phyloP scores from a whole-genome alignment of 2,797 vertebrate species.

The Phaenicophaeus curvirostris region DNA sequence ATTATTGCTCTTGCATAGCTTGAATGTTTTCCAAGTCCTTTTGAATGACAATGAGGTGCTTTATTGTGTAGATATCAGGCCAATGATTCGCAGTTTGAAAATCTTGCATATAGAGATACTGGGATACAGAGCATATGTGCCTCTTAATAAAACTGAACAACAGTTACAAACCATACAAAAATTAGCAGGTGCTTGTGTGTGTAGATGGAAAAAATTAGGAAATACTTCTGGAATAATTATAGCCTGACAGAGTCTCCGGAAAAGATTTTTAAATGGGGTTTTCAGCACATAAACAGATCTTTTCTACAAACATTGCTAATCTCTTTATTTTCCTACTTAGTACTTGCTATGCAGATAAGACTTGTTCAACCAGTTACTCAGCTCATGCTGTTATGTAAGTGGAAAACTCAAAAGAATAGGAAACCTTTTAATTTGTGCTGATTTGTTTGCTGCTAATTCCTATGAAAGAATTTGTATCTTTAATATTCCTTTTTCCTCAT shows the following conservation, averaged over 20 bases:
- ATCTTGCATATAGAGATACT: not conserved
- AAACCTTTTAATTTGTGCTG: not conserved
- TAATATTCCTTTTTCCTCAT: not conserved
- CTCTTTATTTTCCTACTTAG: constrained; percentile 13
- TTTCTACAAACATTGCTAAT: constrained; percentile 42
- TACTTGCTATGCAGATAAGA: constrained; percentile 48
- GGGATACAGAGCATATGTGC: rapidly evolving
- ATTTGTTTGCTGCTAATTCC: not conserved
- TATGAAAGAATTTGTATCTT: not conserved
- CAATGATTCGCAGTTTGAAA: not conserved
- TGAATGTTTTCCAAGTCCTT: constrained; percentile 22
- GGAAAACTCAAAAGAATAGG: not conserved
- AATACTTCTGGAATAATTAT: not conserved
- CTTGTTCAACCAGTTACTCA: constrained; percentile 11
- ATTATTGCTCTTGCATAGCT: constrained; percentile 28
- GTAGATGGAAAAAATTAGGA: not conserved
- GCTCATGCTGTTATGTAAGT: constrained; percentile 15
- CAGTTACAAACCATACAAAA: not conserved
- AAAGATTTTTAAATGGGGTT: constrained; percentile 16
- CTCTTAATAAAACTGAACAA: not conserved
- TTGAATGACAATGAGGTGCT: constrained; percentile 26
- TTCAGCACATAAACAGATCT: not conserved
- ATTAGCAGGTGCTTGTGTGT: not conserved
- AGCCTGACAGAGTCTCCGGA: not conserved
- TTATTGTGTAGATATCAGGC: constrained; percentile 9